These are phyloP conservation scores for Sternarchorhynchus goeldii DNA, from an alignment of 2,797 vertebrate genomes.

Conservation along the genomic window DNA sequence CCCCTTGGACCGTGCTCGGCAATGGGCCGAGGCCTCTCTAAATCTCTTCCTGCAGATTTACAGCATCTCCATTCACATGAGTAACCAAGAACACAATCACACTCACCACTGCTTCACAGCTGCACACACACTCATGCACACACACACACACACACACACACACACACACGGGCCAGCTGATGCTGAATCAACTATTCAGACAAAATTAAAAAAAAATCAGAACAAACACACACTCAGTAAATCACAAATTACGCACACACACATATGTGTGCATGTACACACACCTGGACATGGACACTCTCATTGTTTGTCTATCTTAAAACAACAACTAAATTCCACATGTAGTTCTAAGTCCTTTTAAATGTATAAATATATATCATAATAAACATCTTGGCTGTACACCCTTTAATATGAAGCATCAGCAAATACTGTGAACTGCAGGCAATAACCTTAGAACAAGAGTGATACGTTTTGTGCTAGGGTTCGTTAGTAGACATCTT, in stretches of 20 bases:
- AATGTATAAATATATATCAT: no score
- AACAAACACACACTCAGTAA: constrained; percentile 47
- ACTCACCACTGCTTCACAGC: constrained; percentile 50
- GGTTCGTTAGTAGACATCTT: no score
- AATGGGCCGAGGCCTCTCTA: constrained; percentile 74
- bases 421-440: no score
- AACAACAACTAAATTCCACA: no score
- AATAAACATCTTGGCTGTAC: no score
- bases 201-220: constrained; percentile 43
- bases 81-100: constrained; percentile 87
- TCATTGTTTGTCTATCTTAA: no score
- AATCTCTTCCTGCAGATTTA: constrained; percentile 83
- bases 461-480: no score
- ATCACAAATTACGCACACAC: constrained; percentile 37
- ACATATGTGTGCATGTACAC: background rate
- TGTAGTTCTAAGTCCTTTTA: no score
- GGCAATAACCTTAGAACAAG: no score
- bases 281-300: no score
- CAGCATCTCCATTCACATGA: constrained; percentile 78
- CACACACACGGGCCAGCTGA: constrained; percentile 41
- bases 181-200: constrained; percentile 52
- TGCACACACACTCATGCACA: background rate
- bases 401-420: no score
- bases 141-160: constrained; percentile 27
- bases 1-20: constrained; percentile 72